Percentiles rank a stretch among this genome's conserved stretches.
Conservation (phyloP, 2,797 vertebrate species). For the Phrynocephalus vlangalii region DNA sequence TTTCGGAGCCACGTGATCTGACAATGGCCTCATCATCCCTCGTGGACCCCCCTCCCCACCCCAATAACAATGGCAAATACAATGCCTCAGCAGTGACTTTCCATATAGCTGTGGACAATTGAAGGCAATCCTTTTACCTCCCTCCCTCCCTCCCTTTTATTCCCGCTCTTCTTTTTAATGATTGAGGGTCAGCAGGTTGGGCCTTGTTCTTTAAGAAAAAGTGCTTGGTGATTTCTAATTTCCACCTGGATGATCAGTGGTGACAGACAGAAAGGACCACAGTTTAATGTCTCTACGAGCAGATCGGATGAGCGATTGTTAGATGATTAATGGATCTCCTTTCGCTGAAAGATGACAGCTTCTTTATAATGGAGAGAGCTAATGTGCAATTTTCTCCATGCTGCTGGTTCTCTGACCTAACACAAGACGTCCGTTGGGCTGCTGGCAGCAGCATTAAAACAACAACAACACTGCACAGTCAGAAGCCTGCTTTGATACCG, state of each 20-base stretch:
- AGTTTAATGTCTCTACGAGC: slow-evolving; percentile 70
- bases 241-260: slow-evolving; percentile 74
- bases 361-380: slow-evolving; percentile 65
- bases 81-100: slow-evolving; percentile 47
- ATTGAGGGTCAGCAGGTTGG: slow-evolving; percentile 66
- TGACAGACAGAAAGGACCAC: slow-evolving; percentile 70
- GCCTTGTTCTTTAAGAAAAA: slow-evolving; percentile 67
- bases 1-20: slow-evolving; percentile 62
- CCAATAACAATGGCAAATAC: slow-evolving; percentile 62
- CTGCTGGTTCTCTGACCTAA: slow-evolving; percentile 53
- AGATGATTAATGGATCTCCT: slow-evolving; percentile 73
- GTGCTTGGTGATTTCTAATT: slow-evolving; percentile 76
- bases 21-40: slow-evolving; percentile 56
- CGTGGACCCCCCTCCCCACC: too few species aligned
- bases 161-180: slow-evolving; percentile 33
- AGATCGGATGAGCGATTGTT: slow-evolving; percentile 71
- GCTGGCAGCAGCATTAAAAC: background rate
- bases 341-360: slow-evolving; percentile 70
- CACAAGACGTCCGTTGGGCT: slow-evolving; percentile 6
- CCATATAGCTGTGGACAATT: slow-evolving; percentile 69
- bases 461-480: background rate
- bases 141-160: background rate
- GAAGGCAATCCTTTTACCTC: slow-evolving; percentile 41
- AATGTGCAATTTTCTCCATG: slow-evolving; percentile 63
- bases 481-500: background rate